These are phyloP conservation scores for Drosophila sproati DNA, from an alignment of 1,140 invertebrate species.

Conservation along the genomic window DNA sequence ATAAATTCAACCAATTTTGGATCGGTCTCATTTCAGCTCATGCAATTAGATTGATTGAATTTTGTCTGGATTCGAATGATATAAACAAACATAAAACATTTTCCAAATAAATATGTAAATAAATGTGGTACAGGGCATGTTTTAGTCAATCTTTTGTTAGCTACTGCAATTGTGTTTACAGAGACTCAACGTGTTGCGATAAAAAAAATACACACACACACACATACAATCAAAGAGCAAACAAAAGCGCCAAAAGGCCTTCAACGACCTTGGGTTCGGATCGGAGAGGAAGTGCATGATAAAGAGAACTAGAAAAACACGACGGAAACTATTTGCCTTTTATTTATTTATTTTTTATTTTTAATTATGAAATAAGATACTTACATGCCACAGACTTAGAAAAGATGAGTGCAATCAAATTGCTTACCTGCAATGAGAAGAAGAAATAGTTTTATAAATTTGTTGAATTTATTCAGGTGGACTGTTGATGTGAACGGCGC, in stretches of 20 bases:
- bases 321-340: constrained; percentile 38
- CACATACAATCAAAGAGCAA: constrained; percentile 35
- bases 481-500: constrained; percentile 1
- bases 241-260: constrained; percentile 45
- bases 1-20: too few species aligned
- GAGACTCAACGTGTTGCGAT: constrained; percentile 34
- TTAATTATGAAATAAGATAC: constrained; percentile 37
- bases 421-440: constrained; percentile 54
- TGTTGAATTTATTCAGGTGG: background rate
- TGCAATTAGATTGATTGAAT: too few species aligned
- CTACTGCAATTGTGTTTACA: constrained; percentile 31
- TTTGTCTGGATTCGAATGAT: too few species aligned
- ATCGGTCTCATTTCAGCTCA: too few species aligned
- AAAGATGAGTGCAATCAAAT: constrained; percentile 1
- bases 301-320: background rate
- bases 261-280: constrained; percentile 41
- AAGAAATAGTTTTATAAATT: constrained; percentile 20
- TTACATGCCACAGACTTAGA: constrained; percentile 14
- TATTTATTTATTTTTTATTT: background rate
- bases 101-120: background rate
- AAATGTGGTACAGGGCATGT: background rate
- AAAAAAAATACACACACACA: constrained; percentile 4
- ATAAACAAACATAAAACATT: background rate
- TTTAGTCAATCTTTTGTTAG: background rate
- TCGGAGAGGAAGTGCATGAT: constrained; percentile 20